These are phyloP conservation scores for Drosophila mayri DNA, from an alignment of 1,140 invertebrate genomes.

Conservation along the genomic window DNA sequence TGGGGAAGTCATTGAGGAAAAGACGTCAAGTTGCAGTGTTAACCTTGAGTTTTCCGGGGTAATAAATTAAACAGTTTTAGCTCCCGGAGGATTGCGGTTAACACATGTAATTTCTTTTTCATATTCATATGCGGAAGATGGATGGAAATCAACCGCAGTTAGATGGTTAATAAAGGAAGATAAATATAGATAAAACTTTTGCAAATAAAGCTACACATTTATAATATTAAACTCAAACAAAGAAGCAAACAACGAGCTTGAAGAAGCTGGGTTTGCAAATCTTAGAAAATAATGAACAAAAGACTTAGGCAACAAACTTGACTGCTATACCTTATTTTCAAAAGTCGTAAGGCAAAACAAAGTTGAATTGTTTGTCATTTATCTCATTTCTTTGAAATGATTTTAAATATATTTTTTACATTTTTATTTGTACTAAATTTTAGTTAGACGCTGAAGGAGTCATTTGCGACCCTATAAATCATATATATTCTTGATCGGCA, in stretches of 20 bases:
- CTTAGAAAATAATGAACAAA: slow-evolving; percentile 46
- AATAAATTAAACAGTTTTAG: slow-evolving; percentile 56
- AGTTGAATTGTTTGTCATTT: no score
- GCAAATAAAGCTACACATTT: background rate
- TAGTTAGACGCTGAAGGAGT: no score
- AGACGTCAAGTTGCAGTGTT: slow-evolving; percentile 51
- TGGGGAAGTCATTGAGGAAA: slow-evolving; percentile 39
- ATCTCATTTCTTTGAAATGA: no score
- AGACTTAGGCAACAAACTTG: slow-evolving; percentile 79
- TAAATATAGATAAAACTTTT: background rate
- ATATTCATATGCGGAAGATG: slow-evolving; percentile 42
- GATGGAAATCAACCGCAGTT: slow-evolving; percentile 9
- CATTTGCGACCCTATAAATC: no score
- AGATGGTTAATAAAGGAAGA: slow-evolving; percentile 12
- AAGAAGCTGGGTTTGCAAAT: no score
- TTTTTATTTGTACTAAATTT: no score
- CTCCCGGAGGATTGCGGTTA: slow-evolving; percentile 30
- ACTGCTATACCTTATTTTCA: slow-evolving; percentile 16
- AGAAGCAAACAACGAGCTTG: background rate
- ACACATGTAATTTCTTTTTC: slow-evolving; percentile 26
- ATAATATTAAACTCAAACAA: background rate
- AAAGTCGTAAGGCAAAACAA: no score
- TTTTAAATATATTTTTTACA: no score
- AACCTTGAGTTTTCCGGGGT: slow-evolving; percentile 72
- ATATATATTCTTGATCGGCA: no score